A percentile compares a stretch with the other conserved stretches of the same genome.
phyloP scores from a whole-genome alignment of 2,113 vertebrate species.

The Perca fluviatilis region DNA sequence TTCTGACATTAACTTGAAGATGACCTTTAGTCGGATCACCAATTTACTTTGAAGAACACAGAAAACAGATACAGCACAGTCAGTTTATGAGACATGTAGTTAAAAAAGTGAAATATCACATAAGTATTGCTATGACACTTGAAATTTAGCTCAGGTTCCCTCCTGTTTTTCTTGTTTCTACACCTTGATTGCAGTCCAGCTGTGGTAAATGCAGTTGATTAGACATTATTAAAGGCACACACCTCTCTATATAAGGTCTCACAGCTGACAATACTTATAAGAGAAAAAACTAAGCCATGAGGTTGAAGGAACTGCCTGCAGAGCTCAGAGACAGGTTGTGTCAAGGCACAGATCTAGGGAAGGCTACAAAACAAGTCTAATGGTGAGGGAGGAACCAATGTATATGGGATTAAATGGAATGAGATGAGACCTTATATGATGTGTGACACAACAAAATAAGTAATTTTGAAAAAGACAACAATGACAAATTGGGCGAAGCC shows the following conservation, averaged over 20 bases:
- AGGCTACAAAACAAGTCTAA: not conserved
- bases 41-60: slow-evolving; percentile 11
- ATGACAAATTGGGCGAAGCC: too few relatives aligned
- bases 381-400: not conserved
- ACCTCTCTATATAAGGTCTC: not conserved
- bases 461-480: too few relatives aligned
- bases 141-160: not conserved
- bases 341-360: not conserved
- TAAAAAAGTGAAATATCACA: too few relatives aligned
- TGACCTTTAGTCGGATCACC: slow-evolving; percentile 24
- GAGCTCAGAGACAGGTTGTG: not conserved
- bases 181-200: not conserved
- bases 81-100: not conserved
- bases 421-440: too few relatives aligned
- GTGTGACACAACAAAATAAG: too few relatives aligned
- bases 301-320: not conserved
- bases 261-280: too few relatives aligned
- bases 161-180: not conserved
- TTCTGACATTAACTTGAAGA: slow-evolving; percentile 33
- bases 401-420: not conserved
- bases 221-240: not conserved
- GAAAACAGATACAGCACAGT: slow-evolving; percentile 22
- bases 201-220: not conserved
- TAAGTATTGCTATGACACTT: not conserved
- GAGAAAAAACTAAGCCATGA: not conserved